phyloP scores from a whole-genome alignment of 2,113 vertebrate genomes.

The Oreochromis spilurus region DNA sequence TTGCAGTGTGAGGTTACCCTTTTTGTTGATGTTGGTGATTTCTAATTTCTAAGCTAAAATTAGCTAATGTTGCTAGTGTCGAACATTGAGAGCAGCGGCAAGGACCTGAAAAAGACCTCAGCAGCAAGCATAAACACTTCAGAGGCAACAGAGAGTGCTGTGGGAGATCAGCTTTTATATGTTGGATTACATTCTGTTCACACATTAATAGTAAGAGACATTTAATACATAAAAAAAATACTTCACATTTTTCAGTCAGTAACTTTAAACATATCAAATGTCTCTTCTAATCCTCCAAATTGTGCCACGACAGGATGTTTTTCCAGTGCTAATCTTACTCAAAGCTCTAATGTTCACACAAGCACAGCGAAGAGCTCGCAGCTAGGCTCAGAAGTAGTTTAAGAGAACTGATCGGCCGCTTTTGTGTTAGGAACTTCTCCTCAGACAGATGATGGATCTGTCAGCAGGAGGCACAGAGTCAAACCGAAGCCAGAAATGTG shows the following conservation, averaged over 20 bases:
- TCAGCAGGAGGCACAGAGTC: neutral
- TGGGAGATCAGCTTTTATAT: neutral
- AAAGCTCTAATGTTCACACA: neutral
- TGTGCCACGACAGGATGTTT: neutral
- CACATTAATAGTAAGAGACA: neutral
- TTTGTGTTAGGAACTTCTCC: neutral
- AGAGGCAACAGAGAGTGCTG: neutral
- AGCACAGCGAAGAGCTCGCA: neutral
- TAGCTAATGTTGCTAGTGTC: neutral
- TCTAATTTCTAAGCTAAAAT: neutral
- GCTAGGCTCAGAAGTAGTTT: neutral
- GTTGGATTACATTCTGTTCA: neutral
- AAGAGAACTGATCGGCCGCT: neutral
- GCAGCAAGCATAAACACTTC: neutral
- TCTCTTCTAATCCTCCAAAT: neutral
- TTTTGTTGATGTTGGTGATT: neutral
- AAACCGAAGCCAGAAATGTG: neutral
- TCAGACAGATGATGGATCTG: neutral
- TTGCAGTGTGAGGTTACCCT: neutral
- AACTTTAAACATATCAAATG: neutral
- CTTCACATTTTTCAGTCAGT: neutral
- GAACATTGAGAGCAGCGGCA: neutral
- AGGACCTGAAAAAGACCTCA: neutral
- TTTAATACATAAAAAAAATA: neutral
- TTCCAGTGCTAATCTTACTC: neutral